These are phyloP conservation scores for Antedon mediterranea DNA, from an alignment of 53 echinoderm and acorn worm genomes.

Conservation along the genomic window DNA sequence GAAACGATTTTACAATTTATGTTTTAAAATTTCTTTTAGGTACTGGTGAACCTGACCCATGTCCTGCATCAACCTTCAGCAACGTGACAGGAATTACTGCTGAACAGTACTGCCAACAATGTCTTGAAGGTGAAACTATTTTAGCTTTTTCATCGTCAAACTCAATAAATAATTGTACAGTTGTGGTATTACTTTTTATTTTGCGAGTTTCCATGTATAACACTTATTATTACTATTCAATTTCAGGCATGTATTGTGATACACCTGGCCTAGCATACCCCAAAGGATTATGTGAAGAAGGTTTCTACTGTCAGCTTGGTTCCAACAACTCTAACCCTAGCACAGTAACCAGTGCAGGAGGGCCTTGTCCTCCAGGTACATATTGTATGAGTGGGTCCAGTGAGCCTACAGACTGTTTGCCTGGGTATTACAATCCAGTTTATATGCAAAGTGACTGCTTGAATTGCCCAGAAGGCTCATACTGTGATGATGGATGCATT, in stretches of 20 bases:
- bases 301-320: conserved; percentile 70
- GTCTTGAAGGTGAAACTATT: conserved; percentile 61
- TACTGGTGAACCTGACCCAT: conserved; percentile 79
- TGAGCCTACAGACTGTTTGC: conserved; percentile 48
- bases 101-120: conserved; percentile 48
- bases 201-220: too few relatives aligned
- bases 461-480: conserved; percentile 71
- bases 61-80: conserved; percentile 89
- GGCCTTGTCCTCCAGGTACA: conserved; percentile 79
- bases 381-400: conserved; percentile 74
- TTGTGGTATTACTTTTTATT: too few relatives aligned
- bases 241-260: conserved; percentile 76
- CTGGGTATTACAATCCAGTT: conserved; percentile 75
- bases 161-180: too few relatives aligned
- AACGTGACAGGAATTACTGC: conserved; percentile 44
- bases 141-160: too few relatives aligned
- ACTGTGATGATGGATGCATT: conserved; percentile 58
- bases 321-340: conserved; percentile 91
- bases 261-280: conserved; percentile 69
- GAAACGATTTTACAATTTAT: neutral
- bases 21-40: conserved; percentile 13
- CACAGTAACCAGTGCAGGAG: conserved; percentile 38
- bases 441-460: conserved; percentile 69
- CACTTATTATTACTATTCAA: neutral
- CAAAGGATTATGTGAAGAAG: conserved; percentile 57